Evolutionary conservation across 2,888 invertebrate species (phyloP).

Genomic region (Eucera pruinosa): DNA sequence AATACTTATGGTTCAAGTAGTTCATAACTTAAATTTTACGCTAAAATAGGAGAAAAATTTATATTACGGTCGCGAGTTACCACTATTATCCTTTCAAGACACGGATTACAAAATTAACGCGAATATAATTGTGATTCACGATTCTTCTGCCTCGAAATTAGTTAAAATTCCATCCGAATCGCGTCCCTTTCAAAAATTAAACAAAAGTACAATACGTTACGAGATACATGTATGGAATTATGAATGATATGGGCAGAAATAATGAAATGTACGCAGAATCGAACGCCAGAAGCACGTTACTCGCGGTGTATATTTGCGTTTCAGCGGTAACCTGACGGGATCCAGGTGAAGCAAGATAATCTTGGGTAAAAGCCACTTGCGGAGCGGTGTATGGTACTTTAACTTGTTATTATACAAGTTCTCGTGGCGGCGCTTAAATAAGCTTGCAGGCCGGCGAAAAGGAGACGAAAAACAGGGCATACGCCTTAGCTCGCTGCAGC

Average conservation of each 20-base stretch:
- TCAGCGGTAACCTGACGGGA: constrained; percentile 17
- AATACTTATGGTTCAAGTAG: no score
- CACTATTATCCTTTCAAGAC: no score
- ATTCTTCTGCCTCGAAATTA: no score
- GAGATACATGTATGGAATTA: not conserved
- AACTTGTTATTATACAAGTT: constrained; percentile 58
- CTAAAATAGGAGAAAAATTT: no score
- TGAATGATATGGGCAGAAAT: not conserved
- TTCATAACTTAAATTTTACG: no score
- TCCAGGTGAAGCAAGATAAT: constrained; percentile 56
- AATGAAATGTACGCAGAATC: not conserved
- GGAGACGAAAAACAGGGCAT: constrained; percentile 44
- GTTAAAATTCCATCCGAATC: no score
- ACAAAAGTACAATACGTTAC: no score
- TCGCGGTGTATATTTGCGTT: constrained; percentile 29
- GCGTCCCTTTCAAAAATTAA: no score
- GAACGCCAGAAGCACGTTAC: constrained; percentile 12
- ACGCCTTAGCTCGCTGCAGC: constrained; percentile 39
- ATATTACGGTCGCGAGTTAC: no score
- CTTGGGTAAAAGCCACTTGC: constrained; percentile 58
- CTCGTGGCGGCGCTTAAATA: constrained; percentile 45
- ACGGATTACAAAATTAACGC: no score
- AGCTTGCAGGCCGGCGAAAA: constrained; percentile 41
- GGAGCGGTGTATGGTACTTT: constrained; percentile 48
- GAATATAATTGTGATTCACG: no score